Conservation (phyloP, 2,888 invertebrate genomes). For the Quadroppia sp. region DNA sequence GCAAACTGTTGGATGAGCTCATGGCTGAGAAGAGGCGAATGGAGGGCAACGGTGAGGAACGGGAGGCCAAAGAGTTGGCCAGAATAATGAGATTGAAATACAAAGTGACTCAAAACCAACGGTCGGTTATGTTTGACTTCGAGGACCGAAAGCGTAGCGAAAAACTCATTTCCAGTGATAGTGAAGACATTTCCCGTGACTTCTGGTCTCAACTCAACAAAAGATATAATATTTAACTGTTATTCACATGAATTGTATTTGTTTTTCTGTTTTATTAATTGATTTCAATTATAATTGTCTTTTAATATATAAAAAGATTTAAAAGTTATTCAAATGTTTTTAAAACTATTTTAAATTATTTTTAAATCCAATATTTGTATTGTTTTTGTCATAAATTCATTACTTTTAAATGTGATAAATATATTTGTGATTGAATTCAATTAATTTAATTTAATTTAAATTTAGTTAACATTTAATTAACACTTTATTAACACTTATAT, state of each 20-base stretch:
- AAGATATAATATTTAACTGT: background rate
- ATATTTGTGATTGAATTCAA: background rate
- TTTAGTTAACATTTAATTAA: too few species aligned
- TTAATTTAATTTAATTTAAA: background rate
- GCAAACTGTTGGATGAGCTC: too few species aligned
- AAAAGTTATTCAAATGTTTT: too few species aligned
- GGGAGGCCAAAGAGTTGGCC: background rate
- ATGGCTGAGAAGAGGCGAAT: too few species aligned
- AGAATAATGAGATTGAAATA: background rate
- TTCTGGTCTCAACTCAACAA: conserved; percentile 11
- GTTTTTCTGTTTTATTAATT: background rate
- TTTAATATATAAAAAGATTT: too few species aligned
- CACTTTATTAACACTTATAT: too few species aligned
- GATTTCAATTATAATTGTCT: too few species aligned
- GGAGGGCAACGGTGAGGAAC: too few species aligned
- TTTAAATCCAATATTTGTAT: background rate
- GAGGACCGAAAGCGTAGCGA: background rate
- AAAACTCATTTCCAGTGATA: background rate
- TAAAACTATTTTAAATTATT: too few species aligned
- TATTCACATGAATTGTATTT: background rate
- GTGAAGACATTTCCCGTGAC: background rate
- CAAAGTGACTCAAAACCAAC: background rate
- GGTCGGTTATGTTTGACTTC: background rate
- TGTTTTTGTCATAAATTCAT: background rate
- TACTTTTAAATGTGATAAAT: background rate